These are phyloP conservation scores for Drosophila ananassae DNA, from an alignment of 1,140 invertebrate species.

Conservation along the genomic window DNA sequence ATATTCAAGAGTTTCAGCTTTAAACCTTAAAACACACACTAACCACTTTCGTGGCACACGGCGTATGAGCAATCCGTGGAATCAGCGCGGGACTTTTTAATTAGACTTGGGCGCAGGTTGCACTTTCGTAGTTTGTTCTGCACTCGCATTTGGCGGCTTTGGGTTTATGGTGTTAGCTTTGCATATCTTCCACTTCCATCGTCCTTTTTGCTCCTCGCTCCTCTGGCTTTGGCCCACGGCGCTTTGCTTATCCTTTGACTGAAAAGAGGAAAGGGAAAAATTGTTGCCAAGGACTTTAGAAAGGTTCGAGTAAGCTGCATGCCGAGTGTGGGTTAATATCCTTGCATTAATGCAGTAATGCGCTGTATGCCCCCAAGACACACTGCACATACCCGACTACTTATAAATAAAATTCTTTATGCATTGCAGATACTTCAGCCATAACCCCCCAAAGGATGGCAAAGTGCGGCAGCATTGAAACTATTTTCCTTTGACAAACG, in stretches of 20 bases:
- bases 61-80: slow-evolving; percentile 35
- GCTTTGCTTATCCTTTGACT: slow-evolving; percentile 37
- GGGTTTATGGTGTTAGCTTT: slow-evolving; percentile 41
- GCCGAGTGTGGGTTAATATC: slow-evolving; percentile 35
- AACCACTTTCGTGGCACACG: slow-evolving; percentile 15
- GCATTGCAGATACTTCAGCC: slow-evolving; percentile 25
- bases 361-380: slow-evolving; percentile 23
- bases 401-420: slow-evolving; percentile 2
- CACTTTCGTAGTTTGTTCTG: slow-evolving; percentile 40
- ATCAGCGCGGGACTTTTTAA: slow-evolving; percentile 21
- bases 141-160: slow-evolving; percentile 49
- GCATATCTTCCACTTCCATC: slow-evolving; percentile 13
- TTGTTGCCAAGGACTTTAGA: slow-evolving; percentile 32
- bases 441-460: slow-evolving; percentile 19
- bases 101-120: slow-evolving; percentile 45
- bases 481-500: slow-evolving; percentile 59
- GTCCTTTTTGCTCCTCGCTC: slow-evolving; percentile 12
- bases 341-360: slow-evolving; percentile 29
- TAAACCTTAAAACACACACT: neutral
- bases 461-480: slow-evolving; percentile 29
- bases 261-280: slow-evolving; percentile 25
- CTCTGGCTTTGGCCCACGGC: slow-evolving; percentile 12
- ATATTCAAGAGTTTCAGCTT: slow-evolving; percentile 13
- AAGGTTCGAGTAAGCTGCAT: slow-evolving; percentile 17
- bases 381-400: neutral